These are phyloP conservation scores for Trachelus troglodyta DNA, from an alignment of 2,888 invertebrate genomes.

Conservation along the genomic window DNA sequence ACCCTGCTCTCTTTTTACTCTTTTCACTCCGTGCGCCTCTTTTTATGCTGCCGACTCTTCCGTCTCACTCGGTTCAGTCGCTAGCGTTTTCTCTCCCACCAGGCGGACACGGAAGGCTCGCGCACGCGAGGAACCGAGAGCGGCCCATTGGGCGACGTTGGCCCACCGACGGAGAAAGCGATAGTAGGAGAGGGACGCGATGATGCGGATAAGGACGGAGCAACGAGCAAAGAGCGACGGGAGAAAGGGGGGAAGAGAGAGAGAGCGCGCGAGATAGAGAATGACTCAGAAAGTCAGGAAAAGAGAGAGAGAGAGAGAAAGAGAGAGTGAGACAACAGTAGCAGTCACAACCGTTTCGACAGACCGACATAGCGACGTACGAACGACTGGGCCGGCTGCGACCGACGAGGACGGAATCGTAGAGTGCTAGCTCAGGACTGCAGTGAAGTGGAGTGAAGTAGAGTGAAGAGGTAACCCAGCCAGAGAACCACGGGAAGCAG, in stretches of 20 bases:
- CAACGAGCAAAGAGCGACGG: constrained; percentile 11
- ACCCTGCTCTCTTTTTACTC: constrained; percentile 32
- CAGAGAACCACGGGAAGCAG: constrained; percentile 34
- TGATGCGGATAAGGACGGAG: background rate
- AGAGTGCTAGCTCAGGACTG: constrained; percentile 20
- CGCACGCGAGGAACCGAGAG: constrained; percentile 37
- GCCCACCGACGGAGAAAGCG: background rate
- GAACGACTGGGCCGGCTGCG: background rate
- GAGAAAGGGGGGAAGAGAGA: constrained; percentile 30
- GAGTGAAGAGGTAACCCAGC: constrained; percentile 46
- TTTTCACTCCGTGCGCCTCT: constrained; percentile 51
- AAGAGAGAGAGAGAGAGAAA: constrained; percentile 17
- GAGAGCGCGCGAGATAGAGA: constrained; percentile 28
- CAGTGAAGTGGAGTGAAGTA: constrained; percentile 46
- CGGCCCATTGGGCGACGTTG: constrained; percentile 8
- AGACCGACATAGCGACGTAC: background rate
- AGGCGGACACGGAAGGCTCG: constrained; percentile 35
- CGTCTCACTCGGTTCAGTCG: constrained; percentile 39
- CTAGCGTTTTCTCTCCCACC: constrained; percentile 25
- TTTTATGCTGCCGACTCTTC: constrained; percentile 47
- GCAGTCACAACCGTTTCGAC: constrained; percentile 4
- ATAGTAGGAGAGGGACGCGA: constrained; percentile 19
- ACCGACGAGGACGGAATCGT: constrained; percentile 1
- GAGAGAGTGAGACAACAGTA: constrained; percentile 18
- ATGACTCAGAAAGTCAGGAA: constrained; percentile 14